phyloP scores from a whole-genome alignment of 1,140 invertebrate species.

The Drosophila pectinifera region DNA sequence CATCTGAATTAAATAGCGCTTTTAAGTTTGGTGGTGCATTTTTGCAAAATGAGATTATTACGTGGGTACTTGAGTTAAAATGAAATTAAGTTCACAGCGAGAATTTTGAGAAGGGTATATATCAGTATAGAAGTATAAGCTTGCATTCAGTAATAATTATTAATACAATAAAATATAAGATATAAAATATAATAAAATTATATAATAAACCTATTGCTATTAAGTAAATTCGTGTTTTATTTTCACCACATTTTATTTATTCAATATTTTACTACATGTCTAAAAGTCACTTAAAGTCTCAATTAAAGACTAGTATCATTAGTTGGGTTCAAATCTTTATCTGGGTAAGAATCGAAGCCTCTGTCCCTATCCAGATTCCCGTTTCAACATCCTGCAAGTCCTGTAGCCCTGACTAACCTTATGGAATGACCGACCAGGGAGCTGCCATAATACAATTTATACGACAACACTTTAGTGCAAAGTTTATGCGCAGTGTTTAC shows the following conservation, averaged over 20 bases:
- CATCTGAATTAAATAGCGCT: background rate
- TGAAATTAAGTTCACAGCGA: too few species aligned
- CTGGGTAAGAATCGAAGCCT: slow-evolving; percentile 19
- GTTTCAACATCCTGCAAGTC: background rate
- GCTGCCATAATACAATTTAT: slow-evolving; percentile 83
- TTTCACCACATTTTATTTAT: too few species aligned
- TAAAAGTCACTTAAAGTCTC: too few species aligned
- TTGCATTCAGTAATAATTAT: too few species aligned
- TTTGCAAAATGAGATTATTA: background rate
- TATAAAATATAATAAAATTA: too few species aligned
- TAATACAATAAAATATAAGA: too few species aligned
- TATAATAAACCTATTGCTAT: too few species aligned
- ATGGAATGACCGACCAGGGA: slow-evolving; percentile 73
- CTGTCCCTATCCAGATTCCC: background rate
- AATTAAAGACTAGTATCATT: too few species aligned
- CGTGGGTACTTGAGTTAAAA: background rate
- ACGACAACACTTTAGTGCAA: slow-evolving; percentile 83
- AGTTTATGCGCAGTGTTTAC: slow-evolving; percentile 81
- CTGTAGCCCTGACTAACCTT: slow-evolving; percentile 20
- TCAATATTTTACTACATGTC: too few species aligned
- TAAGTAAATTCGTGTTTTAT: background rate
- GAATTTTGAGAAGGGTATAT: background rate
- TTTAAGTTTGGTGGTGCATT: background rate
- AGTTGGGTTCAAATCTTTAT: slow-evolving; percentile 18
- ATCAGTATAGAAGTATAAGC: too few species aligned